Base-by-base conservation (phyloP, 2,113 vertebrate genomes). In the Cynopterus brachyotis region DNA sequence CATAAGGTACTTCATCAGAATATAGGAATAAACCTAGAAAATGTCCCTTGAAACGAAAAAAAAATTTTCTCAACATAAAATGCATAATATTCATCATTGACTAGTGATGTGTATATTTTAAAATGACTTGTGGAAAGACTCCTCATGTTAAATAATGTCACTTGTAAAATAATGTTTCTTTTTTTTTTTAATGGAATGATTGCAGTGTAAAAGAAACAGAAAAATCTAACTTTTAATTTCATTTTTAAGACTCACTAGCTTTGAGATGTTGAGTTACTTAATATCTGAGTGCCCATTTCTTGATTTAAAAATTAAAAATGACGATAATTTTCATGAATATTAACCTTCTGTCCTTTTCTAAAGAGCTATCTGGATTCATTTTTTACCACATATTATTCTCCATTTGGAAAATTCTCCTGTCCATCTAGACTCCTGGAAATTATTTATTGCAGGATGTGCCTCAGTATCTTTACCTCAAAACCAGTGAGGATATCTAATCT, bases 251-350 rank as follows among this genome's bases (percentile, higher is more conserved):
- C n/a, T 35, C 9, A 75, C 5, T 26, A 73, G 24, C 35, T 89
- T 66, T 85, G 17, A 94, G 10, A 78, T 55, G 28, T 0, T 76
- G 17, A 40, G 16, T 50, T 94, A 59, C 76, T 92, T 85, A 64
- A 78, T 73, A 90, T 70, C 6, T 50, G 15, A 92, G 17, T 53
- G 30, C 2, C n/a, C 3, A 5, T 10, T 72, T 59, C 59, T 80
- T 93, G 26, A 86, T 84, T n/a, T 82, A 72, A 66, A 76, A 72
- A 66, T 35, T 80, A 91, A 66, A 47, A 86, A 84, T 70, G 62
- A 76, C 8, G 73, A 76, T 2, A 86, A 72, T 9, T 57, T 8
- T 47, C 76, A 42, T n/a, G 17, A 70, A 72, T 37, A 83, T 37
- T 64, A 64, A 78, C 24, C 3, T 64, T 78, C 20, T 69, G 28